Evolutionary conservation across 2,888 invertebrate species (phyloP), one percentile per base, ranked within the genome.

Genomic region (Andrena trimmerana): DNA sequence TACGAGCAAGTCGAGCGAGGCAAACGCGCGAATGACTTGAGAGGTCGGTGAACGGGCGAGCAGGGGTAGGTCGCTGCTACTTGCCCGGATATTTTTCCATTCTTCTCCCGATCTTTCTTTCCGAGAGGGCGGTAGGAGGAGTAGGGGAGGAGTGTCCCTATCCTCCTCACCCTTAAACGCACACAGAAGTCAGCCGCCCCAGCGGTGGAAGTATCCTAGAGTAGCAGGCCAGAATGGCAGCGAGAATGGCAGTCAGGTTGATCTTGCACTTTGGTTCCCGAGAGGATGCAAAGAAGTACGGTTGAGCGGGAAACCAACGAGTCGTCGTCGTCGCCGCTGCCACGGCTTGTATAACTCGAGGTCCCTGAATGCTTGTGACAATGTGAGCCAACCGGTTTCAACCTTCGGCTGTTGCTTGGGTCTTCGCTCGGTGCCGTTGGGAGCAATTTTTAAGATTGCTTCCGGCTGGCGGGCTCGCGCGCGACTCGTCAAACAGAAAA

Each of bases 371-470:
- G 81, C 88, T 84, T 81, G 83, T 81, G 83, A 86, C 84, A 89
- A 90, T 80, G 81, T 65, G 78, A 85, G 80, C 63, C 83, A 82
- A 82, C 81, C 84, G 77, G 84, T 79, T 42, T 81, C 81, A 80
- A 78, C 77, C 77, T 81, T 78, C 86, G 75, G 76, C 60, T 84
- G 86, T 86, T 86, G 86, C 88, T 86, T 86, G 86, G 42, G 86
- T 78, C 83, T 84, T 81, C 78, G 85, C 75, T 85, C 76, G 75
- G 81, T 76, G 81, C 83, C 80, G 79, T 72, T 70, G 82, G 87
- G 83, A 90, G 91, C 89, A 90, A 91, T 92, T 90, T 92, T 92
- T 90, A 91, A 92, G 90, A 92, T 92, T 91, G 90, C 90, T 92
- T 90, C 86, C 88, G 79, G 84, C 73, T 81, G 81, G 79, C 72